Conservation (phyloP, 1,140 invertebrate genomes). For the Ridgeia piscesae region DNA sequence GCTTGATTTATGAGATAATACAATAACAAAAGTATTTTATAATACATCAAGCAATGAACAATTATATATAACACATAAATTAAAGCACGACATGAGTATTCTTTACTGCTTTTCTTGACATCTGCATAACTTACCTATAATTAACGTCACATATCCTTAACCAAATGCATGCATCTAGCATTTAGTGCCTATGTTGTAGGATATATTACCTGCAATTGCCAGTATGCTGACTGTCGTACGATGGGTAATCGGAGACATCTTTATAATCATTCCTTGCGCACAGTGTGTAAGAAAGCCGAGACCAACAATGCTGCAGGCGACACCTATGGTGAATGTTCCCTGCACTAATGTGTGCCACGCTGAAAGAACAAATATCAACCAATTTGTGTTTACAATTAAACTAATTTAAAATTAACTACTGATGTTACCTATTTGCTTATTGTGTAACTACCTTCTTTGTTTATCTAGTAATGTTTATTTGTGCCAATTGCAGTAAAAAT, state of each 20-base stretch:
- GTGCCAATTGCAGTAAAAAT: no score
- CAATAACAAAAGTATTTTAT: background rate
- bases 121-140: background rate
- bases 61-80: background rate
- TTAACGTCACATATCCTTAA: background rate
- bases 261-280: constrained; percentile 19
- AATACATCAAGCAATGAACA: background rate
- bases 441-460: no score
- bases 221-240: constrained; percentile 16
- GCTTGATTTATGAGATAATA: background rate
- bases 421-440: no score
- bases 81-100: background rate
- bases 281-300: constrained; percentile 21
- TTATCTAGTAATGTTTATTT: no score
- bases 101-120: background rate
- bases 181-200: background rate
- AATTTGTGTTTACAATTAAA: background rate
- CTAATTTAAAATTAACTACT: no score
- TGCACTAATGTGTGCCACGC: constrained; percentile 23
- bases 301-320: constrained; percentile 24
- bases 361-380: constrained; percentile 3
- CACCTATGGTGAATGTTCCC: constrained; percentile 24
- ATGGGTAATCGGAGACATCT: constrained; percentile 20
- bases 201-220: constrained; percentile 24
- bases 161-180: background rate